Base-by-base conservation (phyloP, 2,797 vertebrate genomes). In the Oophaga sylvatica region DNA sequence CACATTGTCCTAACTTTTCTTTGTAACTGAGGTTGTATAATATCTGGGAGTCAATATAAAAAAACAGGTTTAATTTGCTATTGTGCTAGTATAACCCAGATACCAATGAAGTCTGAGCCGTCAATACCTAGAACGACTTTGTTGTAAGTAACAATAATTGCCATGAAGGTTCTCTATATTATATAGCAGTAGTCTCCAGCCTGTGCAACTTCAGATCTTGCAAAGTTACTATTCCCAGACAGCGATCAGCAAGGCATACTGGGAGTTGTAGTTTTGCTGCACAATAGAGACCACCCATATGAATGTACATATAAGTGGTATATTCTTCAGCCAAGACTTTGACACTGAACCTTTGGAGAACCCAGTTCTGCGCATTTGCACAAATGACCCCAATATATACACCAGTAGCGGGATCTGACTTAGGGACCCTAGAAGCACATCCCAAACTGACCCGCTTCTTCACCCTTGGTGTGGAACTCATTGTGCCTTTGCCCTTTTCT, bases 401-500 rank as follows among this genome's bases (percentile, higher is more conserved):
- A 84, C 26, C 57, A n/a, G n/a, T 76, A 84, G 22, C 57, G 31
- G 68, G 59, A 75, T 48, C 20, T 13, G n/a, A 60, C 19, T 65
- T 22, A 11, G 71, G 22, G 41, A 48, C 45, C 53, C 56, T 71
- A 70, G 45, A 29, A 26, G 45, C 81, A 57, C 80, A 70, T 57
- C 81, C 26, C 41, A 71, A 56, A 4, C 8, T 60, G 70, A 77
- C 68, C 59, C 20, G 57, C 77, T 70, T 16, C 41, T 65, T 71
- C 62, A 56, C 31, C 29, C 31, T 56, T 16, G 20, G 77, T 48
- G 35, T 20, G 26, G 22, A 19, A 17, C 57, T 20, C 86, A 77
- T 9, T 81, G 80, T 85, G 67, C 48, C 57, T 83, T 82, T 29
- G 65, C 53, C 22, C 71, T 80, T 83, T 76, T 81, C 87, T 71